Conservation (phyloP, 2,797 vertebrate species). For the Rhinophrynus dorsalis region DNA sequence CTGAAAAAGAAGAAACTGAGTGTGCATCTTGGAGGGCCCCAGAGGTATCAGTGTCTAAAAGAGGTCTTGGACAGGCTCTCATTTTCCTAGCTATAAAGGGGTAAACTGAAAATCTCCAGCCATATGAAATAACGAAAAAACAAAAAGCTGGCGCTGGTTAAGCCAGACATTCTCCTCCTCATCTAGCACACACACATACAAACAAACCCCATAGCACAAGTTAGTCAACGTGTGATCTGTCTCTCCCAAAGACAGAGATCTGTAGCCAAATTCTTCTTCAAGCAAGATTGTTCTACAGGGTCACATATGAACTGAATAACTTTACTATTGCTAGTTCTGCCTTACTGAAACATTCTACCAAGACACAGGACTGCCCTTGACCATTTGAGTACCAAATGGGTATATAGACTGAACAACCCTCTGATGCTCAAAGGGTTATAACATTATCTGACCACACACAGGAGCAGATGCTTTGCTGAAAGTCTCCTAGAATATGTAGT, state of each 20-base stretch:
- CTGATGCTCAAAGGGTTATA: not conserved
- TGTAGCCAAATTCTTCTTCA: conserved; percentile 33
- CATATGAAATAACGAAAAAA: not conserved
- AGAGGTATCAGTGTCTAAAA: no score
- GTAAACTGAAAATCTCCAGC: not conserved
- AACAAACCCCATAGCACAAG: not conserved
- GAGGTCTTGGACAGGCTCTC: no score
- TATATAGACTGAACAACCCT: no score
- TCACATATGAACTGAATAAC: not conserved
- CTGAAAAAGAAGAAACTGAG: no score
- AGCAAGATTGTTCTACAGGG: not conserved
- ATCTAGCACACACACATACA: not conserved
- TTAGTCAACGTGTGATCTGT: conserved; percentile 36
- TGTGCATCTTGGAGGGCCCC: no score
- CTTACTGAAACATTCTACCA: not conserved
- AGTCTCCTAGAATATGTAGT: no score
- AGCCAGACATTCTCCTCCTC: not conserved
- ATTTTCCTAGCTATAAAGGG: not conserved
- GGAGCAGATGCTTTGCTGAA: no score
- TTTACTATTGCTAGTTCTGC: not conserved
- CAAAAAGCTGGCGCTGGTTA: not conserved
- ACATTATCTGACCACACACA: not conserved
- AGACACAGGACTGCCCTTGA: no score
- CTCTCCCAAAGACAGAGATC: conserved; percentile 46
- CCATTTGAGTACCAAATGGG: no score